Evolutionary conservation across 2,797 vertebrate genomes (phyloP).

Genomic region (Neostethus bicornis): DNA sequence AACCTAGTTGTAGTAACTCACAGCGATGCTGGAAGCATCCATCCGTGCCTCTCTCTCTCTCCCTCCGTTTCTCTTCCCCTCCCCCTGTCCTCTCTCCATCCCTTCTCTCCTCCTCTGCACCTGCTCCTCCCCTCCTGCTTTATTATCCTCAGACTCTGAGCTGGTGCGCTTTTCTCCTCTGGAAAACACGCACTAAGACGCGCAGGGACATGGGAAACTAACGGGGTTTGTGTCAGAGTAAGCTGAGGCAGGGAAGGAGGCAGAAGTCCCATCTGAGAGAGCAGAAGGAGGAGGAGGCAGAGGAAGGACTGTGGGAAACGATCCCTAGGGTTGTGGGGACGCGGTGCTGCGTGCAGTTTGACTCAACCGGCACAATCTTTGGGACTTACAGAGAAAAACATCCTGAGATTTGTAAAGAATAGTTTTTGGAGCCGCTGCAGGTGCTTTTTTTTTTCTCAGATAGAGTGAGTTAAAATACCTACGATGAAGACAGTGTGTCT

Average conservation of each 20-base stretch:
- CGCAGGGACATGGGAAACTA: slow-evolving; percentile 39
- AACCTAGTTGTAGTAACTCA: no score
- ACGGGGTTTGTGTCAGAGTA: slow-evolving; percentile 35
- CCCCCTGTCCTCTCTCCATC: slow-evolving; percentile 28
- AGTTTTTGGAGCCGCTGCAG: slow-evolving; percentile 21
- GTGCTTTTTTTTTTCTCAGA: slow-evolving; percentile 16
- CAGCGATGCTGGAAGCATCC: no score
- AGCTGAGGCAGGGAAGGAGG: slow-evolving; percentile 37
- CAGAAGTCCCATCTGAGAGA: slow-evolving; percentile 48
- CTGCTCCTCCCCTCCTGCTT: slow-evolving; percentile 68
- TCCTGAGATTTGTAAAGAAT: neutral
- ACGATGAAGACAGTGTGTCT: slow-evolving; percentile 89
- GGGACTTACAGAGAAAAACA: neutral
- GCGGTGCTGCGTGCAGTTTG: slow-evolving; percentile 39
- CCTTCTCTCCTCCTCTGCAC: slow-evolving; percentile 53
- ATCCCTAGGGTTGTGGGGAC: slow-evolving; percentile 51
- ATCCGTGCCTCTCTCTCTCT: slow-evolving; percentile 2
- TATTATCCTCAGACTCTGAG: slow-evolving; percentile 54
- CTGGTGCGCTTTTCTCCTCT: slow-evolving; percentile 26
- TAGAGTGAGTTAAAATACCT: slow-evolving; percentile 58
- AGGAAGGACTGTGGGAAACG: slow-evolving; percentile 35
- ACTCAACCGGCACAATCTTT: neutral
- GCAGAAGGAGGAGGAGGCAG: slow-evolving; percentile 19
- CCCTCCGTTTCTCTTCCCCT: slow-evolving; percentile 16
- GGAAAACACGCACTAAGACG: slow-evolving; percentile 13